Conservation (phyloP, 2,797 vertebrate genomes). For the Myotis pilosus region DNA sequence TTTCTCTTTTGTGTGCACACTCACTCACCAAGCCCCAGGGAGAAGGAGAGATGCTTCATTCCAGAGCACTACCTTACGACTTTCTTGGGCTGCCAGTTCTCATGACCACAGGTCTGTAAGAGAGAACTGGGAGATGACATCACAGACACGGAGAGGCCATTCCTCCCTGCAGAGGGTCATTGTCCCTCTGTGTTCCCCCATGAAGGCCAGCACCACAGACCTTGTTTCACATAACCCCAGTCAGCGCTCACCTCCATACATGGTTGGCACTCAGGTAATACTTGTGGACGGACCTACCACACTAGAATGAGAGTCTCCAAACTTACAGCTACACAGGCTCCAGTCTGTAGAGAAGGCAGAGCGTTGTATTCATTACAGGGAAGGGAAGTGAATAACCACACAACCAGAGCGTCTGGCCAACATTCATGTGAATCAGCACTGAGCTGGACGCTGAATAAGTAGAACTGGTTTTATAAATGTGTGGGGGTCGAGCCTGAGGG, state of each 20-base stretch:
- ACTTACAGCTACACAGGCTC: accelerated
- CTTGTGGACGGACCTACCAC: accelerated
- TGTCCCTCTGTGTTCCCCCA: no score
- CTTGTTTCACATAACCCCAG: neutral
- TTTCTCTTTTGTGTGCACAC: neutral
- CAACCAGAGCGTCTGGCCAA: neutral
- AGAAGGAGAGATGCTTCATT: neutral
- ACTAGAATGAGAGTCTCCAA: neutral
- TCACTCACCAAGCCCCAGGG: neutral
- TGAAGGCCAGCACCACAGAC: accelerated
- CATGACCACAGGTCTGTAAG: neutral
- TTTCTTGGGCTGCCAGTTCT: neutral
- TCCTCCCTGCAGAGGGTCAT: neutral
- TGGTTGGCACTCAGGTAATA: neutral
- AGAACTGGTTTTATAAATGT: neutral
- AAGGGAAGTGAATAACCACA: neutral
- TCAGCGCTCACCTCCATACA: neutral
- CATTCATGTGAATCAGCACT: neutral
- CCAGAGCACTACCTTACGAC: no score
- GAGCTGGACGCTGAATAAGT: neutral
- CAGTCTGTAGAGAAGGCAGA: neutral
- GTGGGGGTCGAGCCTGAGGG: neutral
- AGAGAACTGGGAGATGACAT: neutral
- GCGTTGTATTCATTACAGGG: neutral
- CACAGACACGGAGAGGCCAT: accelerated